Conservation (phyloP, 2,888 invertebrate genomes). For the Aspidapion aeneum region DNA sequence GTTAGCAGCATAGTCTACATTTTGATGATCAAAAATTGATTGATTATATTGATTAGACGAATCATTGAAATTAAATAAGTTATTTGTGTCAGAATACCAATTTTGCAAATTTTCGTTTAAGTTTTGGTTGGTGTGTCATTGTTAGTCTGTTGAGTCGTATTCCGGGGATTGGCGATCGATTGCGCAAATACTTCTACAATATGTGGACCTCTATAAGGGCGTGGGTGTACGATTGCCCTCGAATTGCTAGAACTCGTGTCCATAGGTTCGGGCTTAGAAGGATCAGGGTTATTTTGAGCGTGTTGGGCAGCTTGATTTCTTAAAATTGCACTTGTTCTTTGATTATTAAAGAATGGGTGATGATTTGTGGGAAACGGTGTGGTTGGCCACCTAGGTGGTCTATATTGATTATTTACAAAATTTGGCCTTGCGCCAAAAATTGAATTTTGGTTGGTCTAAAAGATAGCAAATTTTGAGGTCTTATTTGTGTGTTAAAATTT, state of each 20-base stretch:
- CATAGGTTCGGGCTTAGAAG: too few relatives aligned
- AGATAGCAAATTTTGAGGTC: not conserved
- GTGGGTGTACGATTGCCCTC: not conserved
- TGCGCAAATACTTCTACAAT: not conserved
- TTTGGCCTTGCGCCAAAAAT: not conserved
- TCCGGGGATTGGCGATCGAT: not conserved
- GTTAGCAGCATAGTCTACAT: too few relatives aligned
- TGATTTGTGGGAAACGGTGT: not conserved
- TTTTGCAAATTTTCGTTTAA: not conserved
- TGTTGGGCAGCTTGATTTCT: not conserved
- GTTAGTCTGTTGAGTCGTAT: not conserved
- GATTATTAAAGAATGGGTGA: not conserved
- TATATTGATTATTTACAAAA: not conserved
- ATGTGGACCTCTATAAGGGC: not conserved
- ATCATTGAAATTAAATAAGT: too few relatives aligned
- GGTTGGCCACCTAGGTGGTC: not conserved
- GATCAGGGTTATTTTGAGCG: too few relatives aligned
- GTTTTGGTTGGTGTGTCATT: too few relatives aligned
- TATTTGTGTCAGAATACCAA: too few relatives aligned
- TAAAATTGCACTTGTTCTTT: not conserved
- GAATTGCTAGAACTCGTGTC: too few relatives aligned
- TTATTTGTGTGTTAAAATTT: not conserved
- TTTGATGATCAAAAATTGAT: too few relatives aligned
- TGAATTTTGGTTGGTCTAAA: not conserved
- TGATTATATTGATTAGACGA: too few relatives aligned